Evolutionary conservation across 2,113 vertebrate genomes (phyloP).

Genomic region (Crocuta crocuta): DNA sequence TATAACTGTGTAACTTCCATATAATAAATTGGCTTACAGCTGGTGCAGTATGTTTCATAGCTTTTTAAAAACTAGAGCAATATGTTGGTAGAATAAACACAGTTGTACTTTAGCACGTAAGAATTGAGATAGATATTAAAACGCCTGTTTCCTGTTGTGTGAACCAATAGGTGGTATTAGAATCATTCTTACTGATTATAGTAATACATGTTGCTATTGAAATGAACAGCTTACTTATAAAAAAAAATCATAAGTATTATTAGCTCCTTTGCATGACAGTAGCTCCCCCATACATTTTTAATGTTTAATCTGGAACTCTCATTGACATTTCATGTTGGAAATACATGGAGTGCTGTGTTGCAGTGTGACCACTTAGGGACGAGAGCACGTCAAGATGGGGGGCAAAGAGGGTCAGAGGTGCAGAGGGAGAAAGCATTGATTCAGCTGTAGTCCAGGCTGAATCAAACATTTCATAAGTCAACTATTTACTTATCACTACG

Average conservation of each 20-base stretch:
- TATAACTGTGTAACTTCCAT: slow-evolving; percentile 28
- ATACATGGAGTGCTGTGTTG: neutral
- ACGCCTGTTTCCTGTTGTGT: slow-evolving; percentile 44
- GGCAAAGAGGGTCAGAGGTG: neutral
- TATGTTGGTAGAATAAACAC: slow-evolving; percentile 70
- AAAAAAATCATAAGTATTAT: slow-evolving; percentile 28
- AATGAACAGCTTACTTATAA: neutral
- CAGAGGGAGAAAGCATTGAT: neutral
- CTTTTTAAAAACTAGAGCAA: slow-evolving; percentile 64
- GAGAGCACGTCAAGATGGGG: neutral
- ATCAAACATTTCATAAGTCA: neutral
- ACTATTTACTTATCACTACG: neutral
- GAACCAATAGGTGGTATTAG: slow-evolving; percentile 55
- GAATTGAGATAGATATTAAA: slow-evolving; percentile 64
- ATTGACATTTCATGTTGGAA: slow-evolving; percentile 78
- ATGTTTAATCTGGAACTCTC: slow-evolving; percentile 82
- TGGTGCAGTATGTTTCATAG: slow-evolving; percentile 33
- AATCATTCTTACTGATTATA: slow-evolving; percentile 63
- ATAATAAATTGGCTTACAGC: slow-evolving; percentile 57
- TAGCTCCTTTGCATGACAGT: slow-evolving; percentile 65
- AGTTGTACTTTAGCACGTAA: slow-evolving; percentile 40
- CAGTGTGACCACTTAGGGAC: neutral
- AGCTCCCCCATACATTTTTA: slow-evolving; percentile 81
- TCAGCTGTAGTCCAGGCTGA: neutral
- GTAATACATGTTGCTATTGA: slow-evolving; percentile 61